Conservation (phyloP, 2,797 vertebrate genomes). For the Amphiprion clarkii region DNA sequence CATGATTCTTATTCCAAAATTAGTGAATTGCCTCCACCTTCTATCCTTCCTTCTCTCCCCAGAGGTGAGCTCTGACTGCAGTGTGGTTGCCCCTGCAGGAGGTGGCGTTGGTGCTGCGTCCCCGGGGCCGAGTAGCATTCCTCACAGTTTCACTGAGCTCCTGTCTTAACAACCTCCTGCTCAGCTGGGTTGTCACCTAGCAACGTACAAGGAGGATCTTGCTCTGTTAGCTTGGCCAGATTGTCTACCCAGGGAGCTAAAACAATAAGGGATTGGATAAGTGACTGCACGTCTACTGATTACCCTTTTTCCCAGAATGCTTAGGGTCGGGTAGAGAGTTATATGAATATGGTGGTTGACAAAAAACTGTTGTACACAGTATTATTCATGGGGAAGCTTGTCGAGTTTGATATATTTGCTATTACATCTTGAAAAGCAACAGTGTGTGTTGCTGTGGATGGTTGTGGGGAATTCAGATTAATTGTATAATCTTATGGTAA, state of each 20-base stretch:
- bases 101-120: slow-evolving; percentile 82
- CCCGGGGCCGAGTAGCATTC: slow-evolving; percentile 58
- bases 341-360: slow-evolving; percentile 1
- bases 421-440: slow-evolving; percentile 8
- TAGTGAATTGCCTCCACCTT: slow-evolving; percentile 17
- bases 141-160: slow-evolving; percentile 38
- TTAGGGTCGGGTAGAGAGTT: slow-evolving; percentile 9
- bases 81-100: slow-evolving; percentile 85
- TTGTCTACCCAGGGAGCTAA: slow-evolving; percentile 46
- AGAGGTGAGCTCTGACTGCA: slow-evolving; percentile 88
- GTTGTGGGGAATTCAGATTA: slow-evolving; percentile 16
- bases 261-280: slow-evolving; percentile 42
- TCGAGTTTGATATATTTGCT: slow-evolving; percentile 16
- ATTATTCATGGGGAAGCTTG: slow-evolving; percentile 10
- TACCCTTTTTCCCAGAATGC: slow-evolving; percentile 32
- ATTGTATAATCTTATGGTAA: slow-evolving; percentile 26
- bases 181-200: slow-evolving; percentile 57
- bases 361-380: not conserved
- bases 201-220: slow-evolving; percentile 56
- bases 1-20: not conserved
- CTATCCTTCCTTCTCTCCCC: slow-evolving; percentile 65
- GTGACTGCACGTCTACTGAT: slow-evolving; percentile 35
- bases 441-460: slow-evolving; percentile 19
- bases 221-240: slow-evolving; percentile 43
- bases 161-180: slow-evolving; percentile 45